Base-by-base conservation (phyloP, 2,797 vertebrate species). In the Oryzias dopingdopingensis region DNA sequence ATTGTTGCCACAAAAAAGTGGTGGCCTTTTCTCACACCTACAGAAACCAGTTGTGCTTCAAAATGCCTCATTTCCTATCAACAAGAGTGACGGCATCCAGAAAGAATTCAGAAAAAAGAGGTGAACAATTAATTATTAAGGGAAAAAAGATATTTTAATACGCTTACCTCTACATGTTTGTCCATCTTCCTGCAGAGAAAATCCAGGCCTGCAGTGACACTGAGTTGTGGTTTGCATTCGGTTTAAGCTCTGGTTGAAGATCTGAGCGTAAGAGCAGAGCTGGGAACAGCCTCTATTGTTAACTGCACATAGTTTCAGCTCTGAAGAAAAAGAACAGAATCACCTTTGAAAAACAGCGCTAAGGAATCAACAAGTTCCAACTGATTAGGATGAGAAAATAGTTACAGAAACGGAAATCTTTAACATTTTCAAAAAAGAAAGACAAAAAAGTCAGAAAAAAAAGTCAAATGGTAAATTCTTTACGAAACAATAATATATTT, bases 231-330 rank as follows among this genome's bases (percentile, higher is more conserved):
- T 65, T 13, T 69, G 68, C 17, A 26, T 76, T 60, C 68, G 65
- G 22, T 41, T 59, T 41, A 49, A 67, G 54, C 64, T 88, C 64
- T 82, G 72, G 23, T 71, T 57, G 59, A 24, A 43, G 42, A 70
- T 79, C 26, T 74, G 70, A 8, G 60, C 54, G 49, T 74, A 54
- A 15, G 56, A 73, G 57, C 89, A 91, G 46, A 88, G 59, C 83
- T 87, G 86, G 48, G 86, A 88, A 60, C 86, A 90, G 60, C 84
- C 85, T 16, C 87, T 86, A 4, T 88, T 87, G 69, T 82, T 84
- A 22, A 83, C 14, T 22, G 77, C 70, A 43, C 84, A 90, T 14
- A 82, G 85, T 14, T 76, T 86, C 32, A 85, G 14, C 40, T 80
- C 85, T 85, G 51, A 5, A 58, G 7, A 7, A 29, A 22, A 49